phyloP scores from a whole-genome alignment of 2,113 vertebrate genomes.

The Amblyopsis rosae region DNA sequence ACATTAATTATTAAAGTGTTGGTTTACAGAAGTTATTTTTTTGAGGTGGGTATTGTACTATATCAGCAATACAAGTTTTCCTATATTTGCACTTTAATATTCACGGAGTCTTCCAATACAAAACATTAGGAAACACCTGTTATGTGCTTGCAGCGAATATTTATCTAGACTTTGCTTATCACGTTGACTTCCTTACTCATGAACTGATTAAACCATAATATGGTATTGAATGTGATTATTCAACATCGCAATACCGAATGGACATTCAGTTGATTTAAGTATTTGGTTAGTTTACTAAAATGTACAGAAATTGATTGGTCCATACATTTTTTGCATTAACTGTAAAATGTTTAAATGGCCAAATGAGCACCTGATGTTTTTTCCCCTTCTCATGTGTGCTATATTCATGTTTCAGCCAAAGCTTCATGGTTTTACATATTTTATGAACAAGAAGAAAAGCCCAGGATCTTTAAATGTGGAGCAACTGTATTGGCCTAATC shows the following conservation, averaged over 20 bases:
- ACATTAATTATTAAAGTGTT: background rate
- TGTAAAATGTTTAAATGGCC: constrained; percentile 29
- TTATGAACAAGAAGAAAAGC: background rate
- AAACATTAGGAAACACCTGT: background rate
- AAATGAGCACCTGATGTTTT: too few species aligned
- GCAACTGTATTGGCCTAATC: too few species aligned
- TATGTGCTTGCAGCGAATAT: background rate
- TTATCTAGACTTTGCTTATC: too few species aligned
- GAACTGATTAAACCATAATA: too few species aligned
- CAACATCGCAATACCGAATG: too few species aligned
- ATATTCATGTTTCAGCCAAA: constrained; percentile 14
- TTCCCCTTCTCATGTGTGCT: constrained; percentile 15
- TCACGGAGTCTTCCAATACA: constrained; percentile 16
- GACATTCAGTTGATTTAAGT: background rate
- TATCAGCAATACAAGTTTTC: background rate
- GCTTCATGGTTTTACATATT: constrained; percentile 4
- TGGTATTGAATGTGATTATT: too few species aligned
- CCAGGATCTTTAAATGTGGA: too few species aligned
- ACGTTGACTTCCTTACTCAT: too few species aligned
- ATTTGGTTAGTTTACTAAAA: constrained; percentile 14
- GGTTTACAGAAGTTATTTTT: background rate
- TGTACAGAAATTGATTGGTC: constrained; percentile 26
- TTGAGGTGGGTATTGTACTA: too few species aligned
- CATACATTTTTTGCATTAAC: constrained; percentile 1
- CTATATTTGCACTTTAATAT: background rate